Conservation (phyloP, 2,797 vertebrate species). For the Darevskia nairensis region DNA sequence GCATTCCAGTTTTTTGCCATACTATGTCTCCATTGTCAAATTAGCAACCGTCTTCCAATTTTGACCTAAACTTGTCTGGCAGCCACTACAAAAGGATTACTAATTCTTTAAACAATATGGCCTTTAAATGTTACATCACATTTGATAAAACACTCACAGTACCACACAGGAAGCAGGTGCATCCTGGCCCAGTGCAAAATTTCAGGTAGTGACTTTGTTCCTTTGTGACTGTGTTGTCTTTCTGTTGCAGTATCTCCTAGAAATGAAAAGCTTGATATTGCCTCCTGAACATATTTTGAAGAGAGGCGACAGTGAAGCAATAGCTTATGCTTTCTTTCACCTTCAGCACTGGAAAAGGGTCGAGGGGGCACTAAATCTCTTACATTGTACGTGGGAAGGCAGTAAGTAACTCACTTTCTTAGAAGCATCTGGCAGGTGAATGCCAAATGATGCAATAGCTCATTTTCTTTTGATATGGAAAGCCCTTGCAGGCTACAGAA, state of each 20-base stretch:
- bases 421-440: constrained; percentile 44
- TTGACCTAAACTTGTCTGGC: too few relatives aligned
- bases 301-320: constrained; percentile 97
- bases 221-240: constrained; percentile 67
- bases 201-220: constrained; percentile 47
- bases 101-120: too few relatives aligned
- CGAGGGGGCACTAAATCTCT: constrained; percentile 96
- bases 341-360: constrained; percentile 98
- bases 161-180: constrained; percentile 46
- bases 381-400: constrained; percentile 99
- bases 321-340: constrained; percentile 98
- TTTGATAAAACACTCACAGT: constrained; percentile 56
- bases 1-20: too few relatives aligned
- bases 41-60: too few relatives aligned
- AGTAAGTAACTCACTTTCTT: constrained; percentile 88
- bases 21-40: too few relatives aligned
- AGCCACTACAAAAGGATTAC: too few relatives aligned
- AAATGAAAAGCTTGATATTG: constrained; percentile 99
- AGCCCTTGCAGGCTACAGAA: background rate
- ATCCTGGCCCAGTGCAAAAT: constrained; percentile 42
- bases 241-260: constrained; percentile 92
- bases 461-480: constrained; percentile 38
- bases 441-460: constrained; percentile 24
- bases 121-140: too few relatives aligned
- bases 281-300: constrained; percentile 98